Conservation (phyloP, 2,113 vertebrate genomes). For the Caretta caretta region DNA sequence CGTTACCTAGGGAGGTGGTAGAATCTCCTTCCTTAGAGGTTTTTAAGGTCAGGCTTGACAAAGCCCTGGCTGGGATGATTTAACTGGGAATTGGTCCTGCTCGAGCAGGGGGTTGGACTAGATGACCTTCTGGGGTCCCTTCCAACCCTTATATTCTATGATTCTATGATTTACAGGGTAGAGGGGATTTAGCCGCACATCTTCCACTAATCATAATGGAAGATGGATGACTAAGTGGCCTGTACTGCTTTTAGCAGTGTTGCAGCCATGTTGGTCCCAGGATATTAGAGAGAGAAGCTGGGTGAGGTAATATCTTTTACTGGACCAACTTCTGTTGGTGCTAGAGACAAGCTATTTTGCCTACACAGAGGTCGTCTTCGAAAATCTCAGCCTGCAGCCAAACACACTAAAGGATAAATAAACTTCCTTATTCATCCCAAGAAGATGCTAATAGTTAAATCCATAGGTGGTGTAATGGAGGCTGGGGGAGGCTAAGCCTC, state of each 20-base stretch:
- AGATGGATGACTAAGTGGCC: constrained; percentile 14
- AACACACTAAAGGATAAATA: background rate
- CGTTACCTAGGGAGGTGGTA: too few relatives aligned
- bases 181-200: constrained; percentile 9
- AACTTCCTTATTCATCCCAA: constrained; percentile 30
- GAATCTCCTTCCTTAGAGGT: too few relatives aligned
- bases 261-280: background rate
- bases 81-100: too few relatives aligned
- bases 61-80: too few relatives aligned
- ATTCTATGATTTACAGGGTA: background rate
- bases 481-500: too few relatives aligned
- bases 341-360: background rate
- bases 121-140: too few relatives aligned
- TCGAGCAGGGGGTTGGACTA: too few relatives aligned
- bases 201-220: constrained; percentile 18
- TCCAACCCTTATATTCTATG: too few relatives aligned
- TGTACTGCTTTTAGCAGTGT: background rate
- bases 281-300: background rate
- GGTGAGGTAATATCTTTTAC: background rate
- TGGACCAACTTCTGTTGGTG: background rate
- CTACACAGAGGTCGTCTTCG: background rate
- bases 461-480: too few relatives aligned
- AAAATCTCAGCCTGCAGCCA: background rate
- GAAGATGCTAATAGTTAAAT: background rate
- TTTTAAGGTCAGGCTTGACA: too few relatives aligned